These are phyloP conservation scores for Drosophila orosa DNA, from an alignment of 1,140 invertebrate species.

Conservation along the genomic window DNA sequence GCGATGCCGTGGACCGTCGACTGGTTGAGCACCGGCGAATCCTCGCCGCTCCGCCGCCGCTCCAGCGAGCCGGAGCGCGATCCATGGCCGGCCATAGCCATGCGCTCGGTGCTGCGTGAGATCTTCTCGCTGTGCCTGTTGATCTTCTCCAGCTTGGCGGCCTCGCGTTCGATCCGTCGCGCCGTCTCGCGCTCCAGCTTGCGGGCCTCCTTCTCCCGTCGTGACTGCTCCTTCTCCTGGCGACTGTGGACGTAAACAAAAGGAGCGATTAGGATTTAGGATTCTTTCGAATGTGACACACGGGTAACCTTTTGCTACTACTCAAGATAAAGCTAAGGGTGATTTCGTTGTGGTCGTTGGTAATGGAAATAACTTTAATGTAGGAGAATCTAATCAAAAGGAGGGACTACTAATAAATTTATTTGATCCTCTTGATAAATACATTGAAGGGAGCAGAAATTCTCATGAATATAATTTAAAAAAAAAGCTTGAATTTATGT, in stretches of 20 bases:
- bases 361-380: neutral
- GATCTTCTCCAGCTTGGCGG: slow-evolving; percentile 81
- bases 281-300: neutral
- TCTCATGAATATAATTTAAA: no score
- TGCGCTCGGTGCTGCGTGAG: slow-evolving; percentile 82
- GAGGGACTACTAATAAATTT: neutral
- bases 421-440: neutral
- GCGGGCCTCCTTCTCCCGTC: slow-evolving; percentile 80
- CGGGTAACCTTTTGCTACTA: neutral
- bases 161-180: slow-evolving; percentile 75
- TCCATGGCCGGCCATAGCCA: slow-evolving; percentile 59
- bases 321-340: neutral
- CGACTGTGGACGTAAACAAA: slow-evolving; percentile 38
- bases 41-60: slow-evolving; percentile 86
- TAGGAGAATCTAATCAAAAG: neutral
- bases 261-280: neutral
- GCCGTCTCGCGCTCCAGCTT: slow-evolving; percentile 79
- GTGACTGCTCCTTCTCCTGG: slow-evolving; percentile 79
- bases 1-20: slow-evolving; percentile 85
- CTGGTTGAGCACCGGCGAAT: slow-evolving; percentile 85
- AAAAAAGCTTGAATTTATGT: no score
- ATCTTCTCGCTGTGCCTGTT: slow-evolving; percentile 83
- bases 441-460: neutral
- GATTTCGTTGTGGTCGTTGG: neutral
- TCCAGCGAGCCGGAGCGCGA: slow-evolving; percentile 84